Conservation (phyloP, 1,140 invertebrate species). For the Dendroctonus valens region DNA sequence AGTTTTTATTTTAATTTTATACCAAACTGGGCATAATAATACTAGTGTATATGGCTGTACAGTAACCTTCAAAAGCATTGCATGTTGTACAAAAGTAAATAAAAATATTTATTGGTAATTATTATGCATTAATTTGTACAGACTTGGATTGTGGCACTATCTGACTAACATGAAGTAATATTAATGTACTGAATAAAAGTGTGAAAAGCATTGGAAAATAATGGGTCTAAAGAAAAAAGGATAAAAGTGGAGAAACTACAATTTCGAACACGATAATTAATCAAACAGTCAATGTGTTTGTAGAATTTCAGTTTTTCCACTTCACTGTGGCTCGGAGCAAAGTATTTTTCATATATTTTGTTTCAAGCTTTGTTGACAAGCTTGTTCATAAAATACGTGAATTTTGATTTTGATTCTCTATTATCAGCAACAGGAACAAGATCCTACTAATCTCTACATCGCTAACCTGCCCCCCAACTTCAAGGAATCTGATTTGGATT, state of each 20-base stretch:
- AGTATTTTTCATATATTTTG: too few species aligned
- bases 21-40: slow-evolving; percentile 30
- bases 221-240: background rate
- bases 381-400: too few species aligned
- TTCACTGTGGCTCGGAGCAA: background rate
- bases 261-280: too few species aligned
- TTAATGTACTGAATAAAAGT: slow-evolving; percentile 3
- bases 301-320: slow-evolving; percentile 1
- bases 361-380: too few species aligned
- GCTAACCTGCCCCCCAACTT: slow-evolving; percentile 93
- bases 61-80: slow-evolving; percentile 34
- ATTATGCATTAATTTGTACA: slow-evolving; percentile 38
- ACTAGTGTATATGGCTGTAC: slow-evolving; percentile 34
- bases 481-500: slow-evolving; percentile 92
- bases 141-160: slow-evolving; percentile 34
- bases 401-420: too few species aligned
- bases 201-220: slow-evolving; percentile 6
- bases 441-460: slow-evolving; percentile 99
- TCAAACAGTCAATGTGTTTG: background rate
- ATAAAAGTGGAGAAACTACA: slow-evolving; percentile 7
- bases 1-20: slow-evolving; percentile 14
- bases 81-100: slow-evolving; percentile 39
- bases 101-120: slow-evolving; percentile 27
- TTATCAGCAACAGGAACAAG: slow-evolving; percentile 95
- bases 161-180: slow-evolving; percentile 31